Conservation (phyloP, 2,797 vertebrate species). For the Florisuga fusca region DNA sequence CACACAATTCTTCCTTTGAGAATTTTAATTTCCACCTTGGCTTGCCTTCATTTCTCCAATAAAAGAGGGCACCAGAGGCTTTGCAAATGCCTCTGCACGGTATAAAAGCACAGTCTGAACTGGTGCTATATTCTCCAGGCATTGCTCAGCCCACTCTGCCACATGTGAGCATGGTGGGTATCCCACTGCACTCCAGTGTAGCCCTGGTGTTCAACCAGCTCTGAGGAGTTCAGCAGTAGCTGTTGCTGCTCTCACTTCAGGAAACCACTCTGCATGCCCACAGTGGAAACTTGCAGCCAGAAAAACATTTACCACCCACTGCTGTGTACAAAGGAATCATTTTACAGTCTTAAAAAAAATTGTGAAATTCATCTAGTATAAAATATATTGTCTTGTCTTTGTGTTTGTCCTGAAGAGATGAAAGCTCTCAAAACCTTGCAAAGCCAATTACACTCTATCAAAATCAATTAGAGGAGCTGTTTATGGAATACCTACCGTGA, state of each 20-base stretch:
- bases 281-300: not conserved
- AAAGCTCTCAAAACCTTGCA: conserved; percentile 44
- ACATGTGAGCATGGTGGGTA: rapidly evolving
- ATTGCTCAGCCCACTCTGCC: not conserved
- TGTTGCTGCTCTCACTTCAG: not conserved
- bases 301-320: not conserved
- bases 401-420: conserved; percentile 26
- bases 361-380: not conserved
- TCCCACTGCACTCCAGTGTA: not conserved
- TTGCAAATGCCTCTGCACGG: not conserved
- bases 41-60: not conserved
- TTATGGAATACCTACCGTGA: conserved; percentile 61
- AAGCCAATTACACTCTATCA: conserved; percentile 63
- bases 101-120: not conserved
- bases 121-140: not conserved
- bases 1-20: not conserved
- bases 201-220: not conserved
- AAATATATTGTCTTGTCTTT: not conserved
- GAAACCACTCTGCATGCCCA: not conserved
- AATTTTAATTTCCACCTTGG: not conserved
- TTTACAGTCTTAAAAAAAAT: not conserved
- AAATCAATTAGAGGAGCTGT: conserved; percentile 64
- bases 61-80: not conserved
- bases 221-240: rapidly evolving
- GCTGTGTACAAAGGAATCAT: not conserved